phyloP scores from a whole-genome alignment of 2,888 invertebrate species.

The Noctua janthina region DNA sequence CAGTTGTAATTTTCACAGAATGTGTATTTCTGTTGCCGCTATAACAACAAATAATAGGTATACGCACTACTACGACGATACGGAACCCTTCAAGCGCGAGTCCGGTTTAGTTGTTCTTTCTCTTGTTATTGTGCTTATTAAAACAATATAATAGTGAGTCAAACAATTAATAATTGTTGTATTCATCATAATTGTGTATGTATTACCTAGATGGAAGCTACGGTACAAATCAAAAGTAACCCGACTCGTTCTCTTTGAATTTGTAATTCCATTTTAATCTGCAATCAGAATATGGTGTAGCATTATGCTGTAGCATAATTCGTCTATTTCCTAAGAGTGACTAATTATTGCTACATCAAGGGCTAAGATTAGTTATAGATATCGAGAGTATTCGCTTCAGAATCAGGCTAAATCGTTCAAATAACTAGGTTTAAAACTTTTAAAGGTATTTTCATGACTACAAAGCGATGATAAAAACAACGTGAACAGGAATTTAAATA shows the following conservation, averaged over 20 bases:
- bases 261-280: not conserved
- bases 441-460: constrained; percentile 9
- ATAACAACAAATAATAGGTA: no score
- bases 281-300: not conserved
- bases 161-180: not conserved
- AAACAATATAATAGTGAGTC: not conserved
- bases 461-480: not conserved
- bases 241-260: not conserved
- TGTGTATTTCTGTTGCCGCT: no score
- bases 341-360: not conserved
- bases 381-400: not conserved
- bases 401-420: not conserved
- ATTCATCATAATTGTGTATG: not conserved
- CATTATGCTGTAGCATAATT: not conserved
- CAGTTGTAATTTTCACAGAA: no score
- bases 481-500: constrained; percentile 20
- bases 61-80: no score
- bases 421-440: not conserved
- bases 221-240: not conserved
- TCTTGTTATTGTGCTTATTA: not conserved
- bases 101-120: no score
- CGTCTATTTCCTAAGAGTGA: not conserved
- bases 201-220: not conserved
- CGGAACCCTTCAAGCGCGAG: no score
- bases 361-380: not conserved